Evolutionary conservation across 2,888 invertebrate species (phyloP).

Genomic region (Nycteola revayana): DNA sequence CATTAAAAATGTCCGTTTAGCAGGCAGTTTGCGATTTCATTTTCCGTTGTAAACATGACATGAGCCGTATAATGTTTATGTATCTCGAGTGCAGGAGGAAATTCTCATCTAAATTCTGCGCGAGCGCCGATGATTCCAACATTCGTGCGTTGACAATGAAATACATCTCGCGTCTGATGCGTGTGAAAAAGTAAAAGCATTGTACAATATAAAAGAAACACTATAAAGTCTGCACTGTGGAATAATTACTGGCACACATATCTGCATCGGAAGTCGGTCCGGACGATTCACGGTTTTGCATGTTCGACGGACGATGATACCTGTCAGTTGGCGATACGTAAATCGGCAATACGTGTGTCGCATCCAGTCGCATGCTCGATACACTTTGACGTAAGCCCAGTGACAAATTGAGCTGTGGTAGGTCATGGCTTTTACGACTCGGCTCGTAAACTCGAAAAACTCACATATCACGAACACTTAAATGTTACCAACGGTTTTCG

Average conservation of each 20-base stretch:
- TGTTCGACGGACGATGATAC: slow-evolving; percentile 29
- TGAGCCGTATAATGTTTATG: slow-evolving; percentile 71
- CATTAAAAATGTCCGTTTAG: slow-evolving; percentile 57
- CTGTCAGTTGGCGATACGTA: slow-evolving; percentile 44
- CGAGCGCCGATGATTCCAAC: slow-evolving; percentile 68
- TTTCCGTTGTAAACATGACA: slow-evolving; percentile 77
- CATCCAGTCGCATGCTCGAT: slow-evolving; percentile 51
- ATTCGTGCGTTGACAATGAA: slow-evolving; percentile 69
- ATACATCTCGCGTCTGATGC: slow-evolving; percentile 65
- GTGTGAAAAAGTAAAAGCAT: slow-evolving; percentile 75
- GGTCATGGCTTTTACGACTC: slow-evolving; percentile 57
- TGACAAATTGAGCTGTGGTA: slow-evolving; percentile 62
- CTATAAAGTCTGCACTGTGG: slow-evolving; percentile 13
- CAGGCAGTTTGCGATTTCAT: slow-evolving; percentile 62
- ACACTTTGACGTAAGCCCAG: slow-evolving; percentile 54
- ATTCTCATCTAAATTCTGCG: slow-evolving; percentile 77
- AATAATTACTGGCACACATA: slow-evolving; percentile 13
- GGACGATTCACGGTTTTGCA: slow-evolving; percentile 9
- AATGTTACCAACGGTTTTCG: slow-evolving; percentile 25
- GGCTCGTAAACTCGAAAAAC: slow-evolving; percentile 46
- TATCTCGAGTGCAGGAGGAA: slow-evolving; percentile 71
- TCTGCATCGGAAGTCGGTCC: slow-evolving; percentile 7
- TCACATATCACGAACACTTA: slow-evolving; percentile 34
- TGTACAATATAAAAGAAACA: slow-evolving; percentile 20
- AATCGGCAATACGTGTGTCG: slow-evolving; percentile 69